Percentiles rank a stretch among this genome's conserved stretches.
phyloP scores from a whole-genome alignment of 2,888 invertebrate genomes.

The Mythimna loreyi region DNA sequence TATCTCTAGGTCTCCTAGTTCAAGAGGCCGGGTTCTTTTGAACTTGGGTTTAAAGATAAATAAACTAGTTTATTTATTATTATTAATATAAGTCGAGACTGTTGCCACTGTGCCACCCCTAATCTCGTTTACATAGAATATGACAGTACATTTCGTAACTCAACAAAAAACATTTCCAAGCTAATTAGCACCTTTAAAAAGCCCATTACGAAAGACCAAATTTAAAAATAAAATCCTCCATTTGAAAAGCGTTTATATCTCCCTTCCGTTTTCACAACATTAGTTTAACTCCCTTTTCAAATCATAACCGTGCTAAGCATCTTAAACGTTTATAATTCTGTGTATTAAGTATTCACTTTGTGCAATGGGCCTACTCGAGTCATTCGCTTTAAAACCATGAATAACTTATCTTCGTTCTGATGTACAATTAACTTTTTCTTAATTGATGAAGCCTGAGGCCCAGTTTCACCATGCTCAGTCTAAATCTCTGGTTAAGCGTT shows the following conservation, averaged over 20 bases:
- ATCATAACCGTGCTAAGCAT: constrained; percentile 37
- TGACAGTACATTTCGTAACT: neutral
- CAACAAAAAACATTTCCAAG: neutral
- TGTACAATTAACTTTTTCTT: constrained; percentile 62
- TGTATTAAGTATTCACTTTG: constrained; percentile 68
- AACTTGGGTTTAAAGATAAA: too few relatives aligned
- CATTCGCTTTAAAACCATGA: constrained; percentile 54
- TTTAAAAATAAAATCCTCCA: constrained; percentile 17
- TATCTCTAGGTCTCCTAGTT: too few relatives aligned
- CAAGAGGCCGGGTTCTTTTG: too few relatives aligned
- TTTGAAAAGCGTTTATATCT: constrained; percentile 34
- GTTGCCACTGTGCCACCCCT: neutral
- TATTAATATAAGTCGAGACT: too few relatives aligned
- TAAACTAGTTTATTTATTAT: too few relatives aligned
- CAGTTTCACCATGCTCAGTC: constrained; percentile 17
- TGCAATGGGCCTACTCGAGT: constrained; percentile 54
- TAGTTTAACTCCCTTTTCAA: constrained; percentile 44
- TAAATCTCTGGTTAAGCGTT: constrained; percentile 24
- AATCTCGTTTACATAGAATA: neutral
- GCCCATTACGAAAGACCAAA: neutral
- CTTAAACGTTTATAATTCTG: constrained; percentile 58
- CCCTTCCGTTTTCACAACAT: constrained; percentile 34
- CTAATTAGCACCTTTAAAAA: constrained; percentile 12
- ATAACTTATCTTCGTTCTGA: constrained; percentile 61
- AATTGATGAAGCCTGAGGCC: constrained; percentile 53